A percentile compares a stretch with the other conserved stretches of the same genome.
phyloP scores from a whole-genome alignment of 2,888 invertebrate genomes.

The Anaspis maculata region DNA sequence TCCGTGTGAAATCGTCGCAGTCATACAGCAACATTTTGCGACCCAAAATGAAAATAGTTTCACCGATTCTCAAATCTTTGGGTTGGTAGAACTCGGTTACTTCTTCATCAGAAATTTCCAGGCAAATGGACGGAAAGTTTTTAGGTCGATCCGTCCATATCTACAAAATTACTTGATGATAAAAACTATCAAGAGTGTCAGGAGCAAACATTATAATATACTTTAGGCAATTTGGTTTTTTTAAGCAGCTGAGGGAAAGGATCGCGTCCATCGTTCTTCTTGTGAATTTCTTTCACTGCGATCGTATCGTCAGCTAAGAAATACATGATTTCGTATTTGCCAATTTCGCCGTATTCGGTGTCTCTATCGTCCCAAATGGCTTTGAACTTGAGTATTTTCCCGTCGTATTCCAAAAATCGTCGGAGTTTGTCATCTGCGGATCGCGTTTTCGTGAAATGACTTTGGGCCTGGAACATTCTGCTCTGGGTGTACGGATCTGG shows the following conservation, averaged over 20 bases:
- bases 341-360: conserved; percentile 49
- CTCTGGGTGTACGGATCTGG: conserved; percentile 58
- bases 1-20: conserved; percentile 72
- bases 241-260: conserved; percentile 66
- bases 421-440: conserved; percentile 50
- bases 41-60: conserved; percentile 60
- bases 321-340: conserved; percentile 64
- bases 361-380: conserved; percentile 62
- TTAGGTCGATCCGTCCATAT: conserved; percentile 42
- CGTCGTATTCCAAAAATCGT: conserved; percentile 68
- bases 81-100: conserved; percentile 71
- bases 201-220: too few species aligned
- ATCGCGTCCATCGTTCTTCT: conserved; percentile 65
- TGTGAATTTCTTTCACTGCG: conserved; percentile 65
- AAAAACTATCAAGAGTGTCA: conserved; percentile 27
- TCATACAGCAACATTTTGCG: conserved; percentile 67
- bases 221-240: conserved; percentile 67
- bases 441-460: conserved; percentile 32
- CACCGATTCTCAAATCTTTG: conserved; percentile 66
- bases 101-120: conserved; percentile 65
- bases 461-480: conserved; percentile 41
- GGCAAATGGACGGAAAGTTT: conserved; percentile 55
- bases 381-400: conserved; percentile 69
- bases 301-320: conserved; percentile 77
- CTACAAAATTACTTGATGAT: conserved; percentile 18